Percentiles rank a stretch among this genome's conserved stretches.
Conservation (phyloP, 53 echinoderm and acorn worm species). For the Henricia sp. region DNA sequence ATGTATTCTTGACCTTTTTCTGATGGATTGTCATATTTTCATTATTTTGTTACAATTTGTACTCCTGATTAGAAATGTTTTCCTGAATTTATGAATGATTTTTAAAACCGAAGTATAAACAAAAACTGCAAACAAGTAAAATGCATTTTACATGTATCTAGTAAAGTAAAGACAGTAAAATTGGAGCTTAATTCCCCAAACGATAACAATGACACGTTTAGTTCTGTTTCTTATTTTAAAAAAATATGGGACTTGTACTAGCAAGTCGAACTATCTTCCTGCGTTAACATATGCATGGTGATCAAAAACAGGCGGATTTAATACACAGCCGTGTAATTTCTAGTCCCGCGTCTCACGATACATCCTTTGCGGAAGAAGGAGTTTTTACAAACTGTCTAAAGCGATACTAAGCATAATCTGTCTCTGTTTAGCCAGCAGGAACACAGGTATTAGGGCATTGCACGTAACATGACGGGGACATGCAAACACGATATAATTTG, state of each 20-base stretch:
- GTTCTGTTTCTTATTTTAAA: no score
- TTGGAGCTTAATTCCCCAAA: no score
- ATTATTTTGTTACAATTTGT: no score
- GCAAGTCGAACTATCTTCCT: background rate
- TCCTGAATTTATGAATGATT: no score
- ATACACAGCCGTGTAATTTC: constrained; percentile 34
- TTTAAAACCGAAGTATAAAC: no score
- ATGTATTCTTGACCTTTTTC: no score
- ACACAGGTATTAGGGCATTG: constrained; percentile 37
- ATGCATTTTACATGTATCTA: no score
- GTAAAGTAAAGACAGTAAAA: no score
- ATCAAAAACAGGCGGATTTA: constrained; percentile 4
- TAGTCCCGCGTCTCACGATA: background rate
- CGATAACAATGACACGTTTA: no score
- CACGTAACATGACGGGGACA: constrained; percentile 31
- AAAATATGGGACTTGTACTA: background rate
- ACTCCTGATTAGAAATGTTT: no score
- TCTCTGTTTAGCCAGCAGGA: constrained; percentile 35
- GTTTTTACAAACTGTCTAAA: constrained; percentile 47
- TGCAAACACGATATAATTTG: background rate
- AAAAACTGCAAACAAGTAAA: no score
- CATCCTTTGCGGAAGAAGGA: constrained; percentile 11
- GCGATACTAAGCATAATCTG: constrained; percentile 29
- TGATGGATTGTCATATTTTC: no score
- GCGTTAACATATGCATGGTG: background rate